phyloP scores from a whole-genome alignment of 2,797 vertebrate genomes.

The Poliocrania exsul region DNA sequence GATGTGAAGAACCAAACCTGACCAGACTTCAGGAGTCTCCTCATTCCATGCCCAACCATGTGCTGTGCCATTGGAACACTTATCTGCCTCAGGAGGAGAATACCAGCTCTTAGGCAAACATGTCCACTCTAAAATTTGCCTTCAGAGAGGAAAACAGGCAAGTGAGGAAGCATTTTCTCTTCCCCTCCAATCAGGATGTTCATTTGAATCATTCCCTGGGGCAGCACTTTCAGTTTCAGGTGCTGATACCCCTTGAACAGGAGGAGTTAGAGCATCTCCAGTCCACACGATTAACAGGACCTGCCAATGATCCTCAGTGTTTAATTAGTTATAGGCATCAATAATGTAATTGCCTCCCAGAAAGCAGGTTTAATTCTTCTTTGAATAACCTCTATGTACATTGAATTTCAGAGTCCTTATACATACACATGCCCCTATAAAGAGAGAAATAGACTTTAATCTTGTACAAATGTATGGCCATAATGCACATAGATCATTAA shows the following conservation, averaged over 20 bases:
- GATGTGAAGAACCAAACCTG: not conserved
- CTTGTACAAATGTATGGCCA: not conserved
- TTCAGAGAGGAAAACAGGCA: not conserved
- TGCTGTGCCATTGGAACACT: not conserved
- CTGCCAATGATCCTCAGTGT: not conserved
- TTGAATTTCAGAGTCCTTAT: not conserved
- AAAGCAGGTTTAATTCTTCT: not conserved
- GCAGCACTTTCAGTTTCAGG: not conserved
- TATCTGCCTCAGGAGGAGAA: not conserved
- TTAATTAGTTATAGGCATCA: not conserved
- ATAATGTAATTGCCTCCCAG: not conserved
- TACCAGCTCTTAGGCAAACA: not conserved
- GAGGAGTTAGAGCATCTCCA: not conserved
- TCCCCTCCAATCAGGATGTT: not conserved
- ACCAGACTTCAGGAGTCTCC: not conserved
- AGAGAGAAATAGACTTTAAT: not conserved
- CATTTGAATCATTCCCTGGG: not conserved
- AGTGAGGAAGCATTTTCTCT: not conserved
- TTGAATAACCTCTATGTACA: not conserved
- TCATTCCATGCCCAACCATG: not conserved
- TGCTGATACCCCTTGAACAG: not conserved
- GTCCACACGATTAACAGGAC: not conserved
- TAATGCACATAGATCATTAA: not conserved
- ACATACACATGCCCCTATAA: too few species aligned
- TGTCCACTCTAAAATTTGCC: not conserved